Conservation (phyloP, 2,797 vertebrate genomes). For the Glyptemys insculpta region DNA sequence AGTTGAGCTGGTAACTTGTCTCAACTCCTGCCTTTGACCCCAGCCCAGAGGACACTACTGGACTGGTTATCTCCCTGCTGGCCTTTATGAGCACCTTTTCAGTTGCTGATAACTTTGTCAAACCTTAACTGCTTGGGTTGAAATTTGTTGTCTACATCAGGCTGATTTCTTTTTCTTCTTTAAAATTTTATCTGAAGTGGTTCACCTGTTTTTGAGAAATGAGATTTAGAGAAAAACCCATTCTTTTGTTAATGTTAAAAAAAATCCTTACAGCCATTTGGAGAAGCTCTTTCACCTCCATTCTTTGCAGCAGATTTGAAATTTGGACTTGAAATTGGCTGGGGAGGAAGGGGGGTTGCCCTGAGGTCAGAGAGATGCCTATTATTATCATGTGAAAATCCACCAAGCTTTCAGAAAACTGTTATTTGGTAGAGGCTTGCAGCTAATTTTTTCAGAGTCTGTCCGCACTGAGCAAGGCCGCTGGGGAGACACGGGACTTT, state of each 20-base stretch:
- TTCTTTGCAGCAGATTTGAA: conserved; percentile 5
- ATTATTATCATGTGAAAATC: not conserved
- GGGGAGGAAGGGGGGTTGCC: not conserved
- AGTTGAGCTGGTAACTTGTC: not conserved
- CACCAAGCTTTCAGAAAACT: not conserved
- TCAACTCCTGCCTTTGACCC: not conserved
- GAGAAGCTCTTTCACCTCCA: not conserved
- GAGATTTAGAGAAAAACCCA: not conserved
- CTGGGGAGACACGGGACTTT: not conserved
- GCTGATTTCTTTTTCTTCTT: conserved; percentile 5
- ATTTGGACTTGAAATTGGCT: conserved; percentile 11
- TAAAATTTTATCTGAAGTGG: not conserved
- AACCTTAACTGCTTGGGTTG: conserved; percentile 8
- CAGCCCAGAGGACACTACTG: not conserved
- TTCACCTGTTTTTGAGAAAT: conserved; percentile 18
- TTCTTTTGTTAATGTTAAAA: not conserved
- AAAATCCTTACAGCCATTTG: not conserved
- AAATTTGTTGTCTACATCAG: conserved; percentile 30
- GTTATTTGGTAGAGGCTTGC: not conserved
- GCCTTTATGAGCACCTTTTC: conserved; percentile 13
- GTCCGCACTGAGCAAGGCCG: not conserved
- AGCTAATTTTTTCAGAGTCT: not conserved
- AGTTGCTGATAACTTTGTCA: conserved; percentile 27
- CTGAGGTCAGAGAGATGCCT: not conserved
- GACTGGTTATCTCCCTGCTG: not conserved